phyloP scores from a whole-genome alignment of 92 coral and sea anemone species.

The Paramuricea clavata region DNA sequence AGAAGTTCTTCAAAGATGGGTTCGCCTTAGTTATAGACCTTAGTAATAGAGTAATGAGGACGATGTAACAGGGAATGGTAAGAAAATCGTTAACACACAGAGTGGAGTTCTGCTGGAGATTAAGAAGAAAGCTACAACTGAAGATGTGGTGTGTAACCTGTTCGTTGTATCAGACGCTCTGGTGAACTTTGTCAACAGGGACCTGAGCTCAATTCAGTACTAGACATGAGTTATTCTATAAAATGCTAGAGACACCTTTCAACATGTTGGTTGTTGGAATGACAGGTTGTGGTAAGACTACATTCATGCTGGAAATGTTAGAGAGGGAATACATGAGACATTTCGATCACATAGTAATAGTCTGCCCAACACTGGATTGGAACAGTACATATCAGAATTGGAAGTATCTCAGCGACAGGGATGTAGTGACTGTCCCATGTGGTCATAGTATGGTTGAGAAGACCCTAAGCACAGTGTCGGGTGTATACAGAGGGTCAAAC shows the following conservation, averaged over 20 bases:
- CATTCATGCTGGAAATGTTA: conserved; percentile 35
- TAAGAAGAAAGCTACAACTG: conserved; percentile 19
- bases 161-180: conserved; percentile 35
- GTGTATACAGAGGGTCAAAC: neutral
- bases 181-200: conserved; percentile 24
- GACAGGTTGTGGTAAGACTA: conserved; percentile 44
- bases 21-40: conserved; percentile 31
- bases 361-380: conserved; percentile 9
- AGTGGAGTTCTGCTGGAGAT: conserved; percentile 29
- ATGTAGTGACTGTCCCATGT: neutral
- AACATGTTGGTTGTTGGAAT: conserved; percentile 34
- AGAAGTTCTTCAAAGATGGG: conserved; percentile 30
- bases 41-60: conserved; percentile 15
- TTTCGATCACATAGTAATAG: conserved; percentile 23
- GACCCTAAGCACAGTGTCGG: neutral
- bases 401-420: neutral
- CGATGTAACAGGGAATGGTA: neutral
- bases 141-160: conserved; percentile 13
- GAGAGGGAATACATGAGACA: neutral
- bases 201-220: conserved; percentile 30
- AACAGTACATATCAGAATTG: conserved; percentile 7
- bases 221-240: neutral
- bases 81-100: conserved; percentile 28
- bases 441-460: neutral
- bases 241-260: conserved; percentile 17